Base-by-base conservation (phyloP, 2,797 vertebrate genomes). In the Sebastes minor region DNA sequence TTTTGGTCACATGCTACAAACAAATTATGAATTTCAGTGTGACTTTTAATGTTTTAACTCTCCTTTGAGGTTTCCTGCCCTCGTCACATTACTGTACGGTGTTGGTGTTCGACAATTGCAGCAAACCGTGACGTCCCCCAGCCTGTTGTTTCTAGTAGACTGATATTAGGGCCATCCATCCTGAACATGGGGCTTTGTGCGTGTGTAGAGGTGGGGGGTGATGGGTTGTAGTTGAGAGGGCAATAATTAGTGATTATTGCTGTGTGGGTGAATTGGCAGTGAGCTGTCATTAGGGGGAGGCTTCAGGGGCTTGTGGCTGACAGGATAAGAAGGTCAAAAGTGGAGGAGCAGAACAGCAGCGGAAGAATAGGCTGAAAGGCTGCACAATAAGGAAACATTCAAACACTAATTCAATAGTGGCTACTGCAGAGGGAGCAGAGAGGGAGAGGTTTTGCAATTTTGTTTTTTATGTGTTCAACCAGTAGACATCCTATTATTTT, bases 191-290 rank as follows among this genome's bases (percentile, higher is more conserved):
- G 23, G 46, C 64, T 70, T 22, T 78, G 70, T 69, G 67, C 4
- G 4, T 56, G 20, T 52, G 53, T 60, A 14, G 18, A 23, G 30
- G 52, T 52, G 22, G 52, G 71, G 71, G 61, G 25, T 61, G 52
- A 55, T 75, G 62, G 71, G 75, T 65, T 84, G 57, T 68, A 28
- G 72, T 80, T 78, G 61, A 88, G 85, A 83, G 60, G 72, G 76
- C 83, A 84, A 88, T 92, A 88, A 92, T 91, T 84, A 91, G 85
- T 86, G 88, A 90, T 92, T 91, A 91, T 90, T 90, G 84, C 88
- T 76, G 64, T 85, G 88, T 25, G 78, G 71, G 57, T 89, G 83
- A 91, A 85, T 86, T 88, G 88, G 76, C 87, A 79, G 84, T 76
- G 71, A 60, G 13, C 80, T 82, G 79, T 88, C 87, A 88, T 91